Evolutionary conservation across 2,113 vertebrate genomes (phyloP).

Genomic region (Toxostoma redivivum): DNA sequence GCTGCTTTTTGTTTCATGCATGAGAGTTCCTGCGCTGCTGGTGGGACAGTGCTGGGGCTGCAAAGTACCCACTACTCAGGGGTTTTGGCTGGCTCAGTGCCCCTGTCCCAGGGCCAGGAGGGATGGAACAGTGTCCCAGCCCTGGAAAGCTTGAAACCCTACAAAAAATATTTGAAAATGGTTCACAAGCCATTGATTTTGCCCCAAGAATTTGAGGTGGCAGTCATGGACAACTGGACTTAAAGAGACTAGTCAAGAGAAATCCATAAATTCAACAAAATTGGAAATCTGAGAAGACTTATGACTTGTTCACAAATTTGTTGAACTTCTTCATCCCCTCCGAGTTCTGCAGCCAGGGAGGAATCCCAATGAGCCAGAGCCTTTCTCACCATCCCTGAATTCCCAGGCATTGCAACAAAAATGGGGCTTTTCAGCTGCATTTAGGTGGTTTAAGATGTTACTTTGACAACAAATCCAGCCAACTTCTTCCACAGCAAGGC

Average conservation of each 20-base stretch:
- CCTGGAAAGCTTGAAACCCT: not conserved
- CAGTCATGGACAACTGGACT: not conserved
- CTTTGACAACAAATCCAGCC: not conserved
- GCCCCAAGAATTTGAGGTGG: not conserved
- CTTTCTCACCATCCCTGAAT: not conserved
- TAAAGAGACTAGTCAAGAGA: not conserved
- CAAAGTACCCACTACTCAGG: not conserved
- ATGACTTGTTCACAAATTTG: not conserved
- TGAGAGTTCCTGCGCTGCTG: rapidly evolving
- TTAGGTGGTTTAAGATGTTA: not conserved
- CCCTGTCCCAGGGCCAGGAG: not conserved
- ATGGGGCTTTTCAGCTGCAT: not conserved
- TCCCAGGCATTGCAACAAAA: not conserved
- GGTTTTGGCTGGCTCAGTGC: not conserved
- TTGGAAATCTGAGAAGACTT: not conserved
- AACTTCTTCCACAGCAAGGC: not conserved
- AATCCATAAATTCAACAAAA: not conserved
- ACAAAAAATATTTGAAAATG: not conserved
- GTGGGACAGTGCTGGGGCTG: not conserved
- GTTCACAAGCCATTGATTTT: not conserved
- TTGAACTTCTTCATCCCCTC: not conserved
- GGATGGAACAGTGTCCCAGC: not conserved
- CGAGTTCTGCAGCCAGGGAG: not conserved
- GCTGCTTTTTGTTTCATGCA: not conserved
- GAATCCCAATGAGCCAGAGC: not conserved